Base-by-base conservation (phyloP, 1,140 invertebrate genomes). In the Formica selysi region DNA sequence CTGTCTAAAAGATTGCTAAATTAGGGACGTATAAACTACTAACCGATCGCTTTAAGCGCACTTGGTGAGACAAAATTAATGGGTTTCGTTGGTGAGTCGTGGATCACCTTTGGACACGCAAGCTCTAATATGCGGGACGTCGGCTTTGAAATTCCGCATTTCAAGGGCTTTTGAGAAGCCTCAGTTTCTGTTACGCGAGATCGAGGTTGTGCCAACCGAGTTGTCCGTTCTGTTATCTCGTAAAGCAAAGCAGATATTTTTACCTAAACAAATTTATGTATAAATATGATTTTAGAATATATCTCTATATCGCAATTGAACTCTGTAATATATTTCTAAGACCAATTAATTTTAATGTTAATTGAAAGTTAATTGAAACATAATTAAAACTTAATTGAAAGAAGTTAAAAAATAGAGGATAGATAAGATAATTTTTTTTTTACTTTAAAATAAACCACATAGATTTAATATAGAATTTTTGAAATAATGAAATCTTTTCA, bases 201-300 rank as follows among this genome's bases (percentile, higher is more conserved):
- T 13, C 86, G 87, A 26, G 86, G 74, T 74, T 88, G 70, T 29
- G 89, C 88, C 6, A 89, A 62, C 26, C 38, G 48, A 64, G 88
- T 90, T 19, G 61, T 90, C 0, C 88, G 76, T 11, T 88, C 88
- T 6, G 84, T 90, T 85, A 91, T 91, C 36, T 90, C 86, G 3
- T 90, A 90, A 0, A 91, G 22, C 3, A 90, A 59, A 0, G 84
- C 89, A 0, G 86, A 76, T 38, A 62, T 73, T 38, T 81, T 91
- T 13, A 90, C 89, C 88, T 90, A 26, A 36, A 57, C n/a, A 6
- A 57, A 38, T 57, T 54, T 38, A 57, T 19, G 13, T 48, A 48
- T 48, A 16, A 48, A 48, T 48, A 48, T 48, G 13, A 44, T 32
- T 32, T 3, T 32, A 32, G 29, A 32, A 22, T 22, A 22, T 22